Percentiles rank a stretch among this genome's conserved stretches.
phyloP scores from a whole-genome alignment of 2,797 vertebrate species.

The Alectoris magna region DNA sequence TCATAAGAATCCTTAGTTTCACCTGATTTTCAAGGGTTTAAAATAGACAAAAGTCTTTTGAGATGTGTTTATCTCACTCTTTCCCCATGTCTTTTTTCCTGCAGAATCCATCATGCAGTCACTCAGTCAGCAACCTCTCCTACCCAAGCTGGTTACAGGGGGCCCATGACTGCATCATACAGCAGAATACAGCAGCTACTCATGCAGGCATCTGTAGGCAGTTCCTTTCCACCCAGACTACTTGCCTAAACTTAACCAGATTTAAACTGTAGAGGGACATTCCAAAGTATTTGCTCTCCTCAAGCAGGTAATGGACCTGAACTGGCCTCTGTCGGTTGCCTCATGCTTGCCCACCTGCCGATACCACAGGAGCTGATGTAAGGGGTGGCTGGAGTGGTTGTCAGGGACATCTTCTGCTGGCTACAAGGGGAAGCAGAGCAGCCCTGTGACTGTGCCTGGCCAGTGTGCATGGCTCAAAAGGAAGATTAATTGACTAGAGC shows the following conservation, averaged over 20 bases:
- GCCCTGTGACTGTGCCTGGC: not conserved
- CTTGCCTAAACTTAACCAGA: not conserved
- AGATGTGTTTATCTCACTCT: not conserved
- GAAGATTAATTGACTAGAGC: not conserved
- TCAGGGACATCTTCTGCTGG: not conserved
- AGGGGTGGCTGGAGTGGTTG: not conserved
- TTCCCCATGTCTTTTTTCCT: not conserved
- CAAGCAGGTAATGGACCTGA: not conserved
- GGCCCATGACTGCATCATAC: not conserved
- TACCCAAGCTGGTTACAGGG: not conserved
- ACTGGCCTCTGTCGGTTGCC: not conserved
- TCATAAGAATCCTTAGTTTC: not conserved
- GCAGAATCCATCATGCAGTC: not conserved
- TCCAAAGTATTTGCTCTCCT: not conserved
- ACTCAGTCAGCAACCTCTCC: fast-evolving
- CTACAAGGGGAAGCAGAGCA: not conserved
- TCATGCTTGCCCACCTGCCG: not conserved
- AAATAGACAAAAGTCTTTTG: not conserved
- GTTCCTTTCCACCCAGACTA: not conserved
- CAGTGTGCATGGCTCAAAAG: not conserved
- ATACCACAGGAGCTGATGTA: not conserved
- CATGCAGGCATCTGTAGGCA: fast-evolving
- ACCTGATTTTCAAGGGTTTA: not conserved
- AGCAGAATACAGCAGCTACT: not conserved
- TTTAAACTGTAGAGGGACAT: not conserved